A percentile compares a stretch with the other conserved stretches of the same genome.
These are phyloP conservation scores for Latrodectus geometricus DNA, from an alignment of 1,140 invertebrate species.

Conservation along the genomic window DNA sequence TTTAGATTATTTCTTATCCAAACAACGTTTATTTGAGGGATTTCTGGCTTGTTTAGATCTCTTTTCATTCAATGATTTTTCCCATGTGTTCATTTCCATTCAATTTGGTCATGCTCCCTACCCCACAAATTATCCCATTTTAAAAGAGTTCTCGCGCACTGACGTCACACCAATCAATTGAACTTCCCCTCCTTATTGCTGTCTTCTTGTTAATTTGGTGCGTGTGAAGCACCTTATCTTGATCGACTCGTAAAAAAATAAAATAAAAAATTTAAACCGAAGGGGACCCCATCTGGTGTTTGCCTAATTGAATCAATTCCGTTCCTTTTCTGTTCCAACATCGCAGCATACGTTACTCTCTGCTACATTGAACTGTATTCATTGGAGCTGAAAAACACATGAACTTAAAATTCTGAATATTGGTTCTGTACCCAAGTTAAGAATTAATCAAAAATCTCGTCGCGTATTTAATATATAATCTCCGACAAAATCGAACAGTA, in stretches of 20 bases:
- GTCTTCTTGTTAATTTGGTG: conserved; percentile 55
- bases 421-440: too few species aligned
- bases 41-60: too few species aligned
- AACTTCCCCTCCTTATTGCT: not conserved
- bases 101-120: conserved; percentile 21
- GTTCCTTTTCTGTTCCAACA: not conserved
- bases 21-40: too few species aligned
- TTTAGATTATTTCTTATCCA: too few species aligned
- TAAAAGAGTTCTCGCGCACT: conserved; percentile 47
- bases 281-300: conserved; percentile 55
- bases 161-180: conserved; percentile 60
- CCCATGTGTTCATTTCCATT: not conserved
- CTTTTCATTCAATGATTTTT: too few species aligned
- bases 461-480: too few species aligned
- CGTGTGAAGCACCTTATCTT: conserved; percentile 59
- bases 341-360: not conserved
- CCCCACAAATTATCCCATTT: conserved; percentile 25
- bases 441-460: too few species aligned
- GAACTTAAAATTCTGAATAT: too few species aligned
- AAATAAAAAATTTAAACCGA: conserved; percentile 22
- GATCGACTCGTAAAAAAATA: conserved; percentile 14
- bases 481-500: too few species aligned
- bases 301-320: conserved; percentile 61
- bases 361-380: too few species aligned
- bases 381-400: too few species aligned